These are phyloP conservation scores for Argyresthia albistria DNA, from an alignment of 2,888 invertebrate species.

Conservation along the genomic window DNA sequence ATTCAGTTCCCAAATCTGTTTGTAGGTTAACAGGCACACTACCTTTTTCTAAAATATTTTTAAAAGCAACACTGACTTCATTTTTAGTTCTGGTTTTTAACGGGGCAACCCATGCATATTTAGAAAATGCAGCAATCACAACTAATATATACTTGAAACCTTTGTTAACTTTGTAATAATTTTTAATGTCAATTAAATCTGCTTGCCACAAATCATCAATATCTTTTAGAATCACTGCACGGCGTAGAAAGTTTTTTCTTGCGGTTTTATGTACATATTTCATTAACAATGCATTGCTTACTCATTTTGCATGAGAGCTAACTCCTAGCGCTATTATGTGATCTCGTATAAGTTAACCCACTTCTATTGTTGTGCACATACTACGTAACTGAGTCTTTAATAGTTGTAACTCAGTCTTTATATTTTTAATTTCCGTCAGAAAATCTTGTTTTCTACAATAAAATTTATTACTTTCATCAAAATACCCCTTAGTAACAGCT, in stretches of 20 bases:
- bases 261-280: slow-evolving; percentile 1
- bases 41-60: too few species aligned
- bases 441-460: neutral
- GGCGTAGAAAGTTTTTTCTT: neutral
- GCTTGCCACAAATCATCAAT: slow-evolving; percentile 3
- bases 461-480: neutral
- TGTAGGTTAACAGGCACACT: too few species aligned
- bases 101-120: too few species aligned
- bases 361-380: neutral
- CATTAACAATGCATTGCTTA: neutral
- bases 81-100: too few species aligned
- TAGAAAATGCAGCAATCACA: too few species aligned
- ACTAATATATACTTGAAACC: neutral
- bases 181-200: slow-evolving; percentile 1
- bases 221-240: neutral
- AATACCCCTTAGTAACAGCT: neutral
- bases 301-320: neutral
- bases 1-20: too few species aligned
- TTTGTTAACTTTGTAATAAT: neutral
- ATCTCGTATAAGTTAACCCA: neutral
- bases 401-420: neutral
- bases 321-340: neutral
- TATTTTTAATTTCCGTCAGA: neutral
- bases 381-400: neutral
- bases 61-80: too few species aligned